Evolutionary conservation across 1,140 invertebrate species (phyloP), one percentile per base, ranked within the genome.

Genomic region (Lepeophtheirus salmonis): DNA sequence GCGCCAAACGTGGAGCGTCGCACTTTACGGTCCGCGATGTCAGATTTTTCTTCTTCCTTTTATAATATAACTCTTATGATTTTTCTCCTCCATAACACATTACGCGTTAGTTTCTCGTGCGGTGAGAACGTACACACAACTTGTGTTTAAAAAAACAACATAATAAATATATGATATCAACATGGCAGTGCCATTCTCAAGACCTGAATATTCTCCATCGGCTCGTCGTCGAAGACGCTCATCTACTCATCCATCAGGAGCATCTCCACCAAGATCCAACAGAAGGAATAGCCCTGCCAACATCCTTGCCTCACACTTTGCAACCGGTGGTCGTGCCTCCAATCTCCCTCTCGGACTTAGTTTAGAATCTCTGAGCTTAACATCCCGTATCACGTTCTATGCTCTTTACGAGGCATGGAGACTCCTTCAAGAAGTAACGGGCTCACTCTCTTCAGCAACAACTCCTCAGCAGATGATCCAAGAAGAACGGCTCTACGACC

Each of bases 181-280:
- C n/a, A 52, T 52, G 50, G 50, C 50, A 52, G 50, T 52, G 50
- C 50, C 50, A 12, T 52, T 52, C 50, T 52, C 50, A 4, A 52
- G 50, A 22, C 50, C 50, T 12, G 50, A 6, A 41, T 41, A 6
- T 41, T 41, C 30, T 41, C 30, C 30, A 10, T 41, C 30, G 30
- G 30, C 6, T 6, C 6, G 30, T 10, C 30, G 30, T 41, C 30
- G 30, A n/a, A 6, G 30, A 41, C 30, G 30, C n/a, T 41, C 6
- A 41, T 6, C 30, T 52, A 18, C 16, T 18, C 6, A 10, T 16
- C 10, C 30, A 10, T n/a, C 10, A 10, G n/a, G 30, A n/a, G n/a
- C 10, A 41, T n/a, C 30, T 41, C 30, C 30, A 41, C 30, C 10
- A 41, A 41, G 10, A 41, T 12, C 30, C n/a, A n/a, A n/a, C n/a